Conservation (phyloP, 2,797 vertebrate genomes). For the Stomatorhinus walkeri region DNA sequence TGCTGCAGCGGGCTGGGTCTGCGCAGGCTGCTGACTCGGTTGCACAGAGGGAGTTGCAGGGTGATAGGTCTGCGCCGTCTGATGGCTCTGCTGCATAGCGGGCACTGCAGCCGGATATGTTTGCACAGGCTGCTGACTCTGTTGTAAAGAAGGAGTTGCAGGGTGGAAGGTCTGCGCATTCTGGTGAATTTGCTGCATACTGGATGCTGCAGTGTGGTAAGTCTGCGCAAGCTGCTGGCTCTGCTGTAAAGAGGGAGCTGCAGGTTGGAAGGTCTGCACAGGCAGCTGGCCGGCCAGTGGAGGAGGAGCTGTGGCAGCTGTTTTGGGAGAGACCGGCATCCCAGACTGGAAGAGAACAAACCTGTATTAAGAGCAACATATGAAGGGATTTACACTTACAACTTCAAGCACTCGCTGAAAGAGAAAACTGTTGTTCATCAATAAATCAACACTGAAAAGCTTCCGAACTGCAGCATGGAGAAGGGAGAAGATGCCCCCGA, state of each 20-base stretch:
- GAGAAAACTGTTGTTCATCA: slow-evolving; percentile 1
- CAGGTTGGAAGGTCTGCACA: slow-evolving; percentile 48
- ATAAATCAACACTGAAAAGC: neutral
- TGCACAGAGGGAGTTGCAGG: slow-evolving; percentile 40
- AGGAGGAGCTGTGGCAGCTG: slow-evolving; percentile 32
- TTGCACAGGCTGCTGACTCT: slow-evolving; percentile 34
- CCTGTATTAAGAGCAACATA: neutral
- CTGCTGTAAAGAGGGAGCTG: slow-evolving; percentile 25
- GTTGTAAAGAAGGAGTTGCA: slow-evolving; percentile 26
- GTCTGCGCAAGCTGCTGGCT: slow-evolving; percentile 37
- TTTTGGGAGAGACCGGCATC: slow-evolving; percentile 37
- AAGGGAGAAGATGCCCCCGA: neutral
- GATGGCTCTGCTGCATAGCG: slow-evolving; percentile 39
- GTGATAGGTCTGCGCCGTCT: slow-evolving; percentile 50
- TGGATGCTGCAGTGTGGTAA: slow-evolving; percentile 25
- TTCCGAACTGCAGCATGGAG: neutral
- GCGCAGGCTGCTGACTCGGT: slow-evolving; percentile 36
- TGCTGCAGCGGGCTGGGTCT: slow-evolving; percentile 38
- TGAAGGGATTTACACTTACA: neutral
- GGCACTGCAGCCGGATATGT: slow-evolving; percentile 30
- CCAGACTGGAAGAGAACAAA: slow-evolving; percentile 45
- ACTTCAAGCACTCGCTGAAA: neutral
- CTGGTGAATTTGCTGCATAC: slow-evolving; percentile 41
- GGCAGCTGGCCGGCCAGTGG: slow-evolving; percentile 59
- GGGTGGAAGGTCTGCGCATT: slow-evolving; percentile 48